A percentile compares a stretch with the other conserved stretches of the same genome.
phyloP scores from a whole-genome alignment of 2,113 vertebrate species.

The Electrona antarctica region DNA sequence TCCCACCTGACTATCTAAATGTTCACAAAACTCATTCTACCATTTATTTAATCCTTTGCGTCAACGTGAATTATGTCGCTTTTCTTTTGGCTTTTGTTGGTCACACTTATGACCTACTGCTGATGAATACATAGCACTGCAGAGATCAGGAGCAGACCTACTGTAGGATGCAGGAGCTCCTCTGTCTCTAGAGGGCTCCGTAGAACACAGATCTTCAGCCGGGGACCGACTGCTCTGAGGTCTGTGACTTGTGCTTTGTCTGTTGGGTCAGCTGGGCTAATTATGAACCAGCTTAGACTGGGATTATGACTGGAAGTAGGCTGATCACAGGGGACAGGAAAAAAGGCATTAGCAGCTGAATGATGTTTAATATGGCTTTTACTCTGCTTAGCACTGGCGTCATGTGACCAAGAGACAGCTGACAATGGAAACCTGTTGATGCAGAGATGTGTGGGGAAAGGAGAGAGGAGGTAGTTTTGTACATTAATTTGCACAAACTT shows the following conservation, averaged over 20 bases:
- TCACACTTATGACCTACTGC: slow-evolving; percentile 40
- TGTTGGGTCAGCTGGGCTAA: slow-evolving; percentile 67
- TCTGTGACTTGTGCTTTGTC: slow-evolving; percentile 55
- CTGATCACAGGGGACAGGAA: slow-evolving; percentile 72
- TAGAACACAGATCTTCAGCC: too few relatives aligned
- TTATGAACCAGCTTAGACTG: slow-evolving; percentile 74
- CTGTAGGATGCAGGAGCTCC: neutral
- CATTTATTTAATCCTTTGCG: slow-evolving; percentile 58
- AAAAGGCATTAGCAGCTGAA: slow-evolving; percentile 70
- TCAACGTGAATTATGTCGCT: slow-evolving; percentile 53
- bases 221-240: slow-evolving; percentile 6
- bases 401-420: slow-evolving; percentile 69
- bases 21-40: slow-evolving; percentile 57
- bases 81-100: slow-evolving; percentile 62
- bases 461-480: too few relatives aligned
- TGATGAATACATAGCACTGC: slow-evolving; percentile 45
- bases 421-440: slow-evolving; percentile 68
- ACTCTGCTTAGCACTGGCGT: slow-evolving; percentile 67
- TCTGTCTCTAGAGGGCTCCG: slow-evolving; percentile 28
- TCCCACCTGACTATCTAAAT: slow-evolving; percentile 68
- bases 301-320: slow-evolving; percentile 69
- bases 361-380: slow-evolving; percentile 31
- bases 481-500: too few relatives aligned
- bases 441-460: slow-evolving; percentile 43
- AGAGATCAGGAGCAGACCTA: slow-evolving; percentile 35